A percentile compares a stretch with the other conserved stretches of the same genome.
Conservation (phyloP, 2,888 invertebrate species). For the Yponomeuta malinellus region DNA sequence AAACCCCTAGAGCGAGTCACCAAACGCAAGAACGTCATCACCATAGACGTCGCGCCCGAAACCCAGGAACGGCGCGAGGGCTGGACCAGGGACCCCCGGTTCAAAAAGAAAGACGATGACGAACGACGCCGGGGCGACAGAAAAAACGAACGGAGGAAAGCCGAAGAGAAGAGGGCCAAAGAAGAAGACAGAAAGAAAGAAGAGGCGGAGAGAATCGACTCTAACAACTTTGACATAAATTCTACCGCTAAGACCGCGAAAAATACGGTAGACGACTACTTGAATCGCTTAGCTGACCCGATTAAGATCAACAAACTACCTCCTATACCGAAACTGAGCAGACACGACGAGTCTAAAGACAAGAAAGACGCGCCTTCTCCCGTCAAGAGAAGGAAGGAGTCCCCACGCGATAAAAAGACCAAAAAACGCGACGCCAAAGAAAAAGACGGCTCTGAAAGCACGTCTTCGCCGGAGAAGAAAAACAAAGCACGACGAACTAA, state of each 20-base stretch:
- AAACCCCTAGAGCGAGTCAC: conserved; percentile 59
- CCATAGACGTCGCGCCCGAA: conserved; percentile 55
- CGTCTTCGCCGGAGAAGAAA: conserved; percentile 43
- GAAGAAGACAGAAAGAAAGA: conserved; percentile 17
- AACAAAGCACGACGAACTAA: conserved; percentile 27
- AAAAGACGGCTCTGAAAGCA: conserved; percentile 19
- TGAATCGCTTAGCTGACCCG: conserved; percentile 43
- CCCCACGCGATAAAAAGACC: conserved; percentile 27
- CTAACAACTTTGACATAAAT: conserved; percentile 10
- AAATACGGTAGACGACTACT: conserved; percentile 29
- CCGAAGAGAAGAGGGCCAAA: conserved; percentile 4
- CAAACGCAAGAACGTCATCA: conserved; percentile 64
- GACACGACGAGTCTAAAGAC: conserved; percentile 29
- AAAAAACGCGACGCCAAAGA: conserved; percentile 27
- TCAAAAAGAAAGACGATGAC: conserved; percentile 19
- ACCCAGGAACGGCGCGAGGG: conserved; percentile 5
- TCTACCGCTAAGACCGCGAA: conserved; percentile 5
- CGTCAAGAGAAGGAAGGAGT: conserved; percentile 35
- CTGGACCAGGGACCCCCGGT: conserved; percentile 9
- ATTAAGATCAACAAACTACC: conserved; percentile 56
- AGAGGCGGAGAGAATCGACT: conserved; percentile 19
- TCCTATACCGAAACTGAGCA: conserved; percentile 55
- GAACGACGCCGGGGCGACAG: conserved; percentile 4
- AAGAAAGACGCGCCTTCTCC: conserved; percentile 25
- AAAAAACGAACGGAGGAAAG: not conserved